phyloP scores from a whole-genome alignment of 2,888 invertebrate genomes.

The Tuberolachnus salignus region DNA sequence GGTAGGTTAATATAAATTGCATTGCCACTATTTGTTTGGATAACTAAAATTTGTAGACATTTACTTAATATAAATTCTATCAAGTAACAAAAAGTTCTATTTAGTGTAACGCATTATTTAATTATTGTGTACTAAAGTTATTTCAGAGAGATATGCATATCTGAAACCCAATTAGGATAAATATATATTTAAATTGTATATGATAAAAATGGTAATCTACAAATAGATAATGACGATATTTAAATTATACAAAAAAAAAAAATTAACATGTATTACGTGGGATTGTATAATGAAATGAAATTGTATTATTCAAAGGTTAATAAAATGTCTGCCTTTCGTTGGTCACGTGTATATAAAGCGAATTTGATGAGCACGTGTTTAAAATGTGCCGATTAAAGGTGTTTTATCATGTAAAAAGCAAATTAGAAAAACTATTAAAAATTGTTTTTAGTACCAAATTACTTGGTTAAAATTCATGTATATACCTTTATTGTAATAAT shows the following conservation, averaged over 20 bases:
- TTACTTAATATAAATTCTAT: no score
- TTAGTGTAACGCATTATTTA: background rate
- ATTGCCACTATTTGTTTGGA: no score
- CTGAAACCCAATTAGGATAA: no score
- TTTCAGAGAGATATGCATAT: no score
- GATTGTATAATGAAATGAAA: conserved; percentile 19
- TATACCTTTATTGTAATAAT: background rate
- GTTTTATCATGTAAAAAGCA: conserved; percentile 7
- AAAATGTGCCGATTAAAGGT: conserved; percentile 29
- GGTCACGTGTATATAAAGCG: conserved; percentile 27
- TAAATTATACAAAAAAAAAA: background rate
- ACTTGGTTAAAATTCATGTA: background rate
- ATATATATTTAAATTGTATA: no score
- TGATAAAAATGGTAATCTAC: no score
- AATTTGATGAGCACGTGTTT: conserved; percentile 22
- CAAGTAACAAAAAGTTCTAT: no score
- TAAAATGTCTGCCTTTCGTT: conserved; percentile 2
- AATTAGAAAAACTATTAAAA: conserved; percentile 10
- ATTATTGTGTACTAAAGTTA: background rate
- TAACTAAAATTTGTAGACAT: no score
- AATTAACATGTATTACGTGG: background rate
- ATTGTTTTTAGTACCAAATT: conserved; percentile 13
- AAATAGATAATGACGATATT: background rate
- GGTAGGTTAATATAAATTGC: no score
- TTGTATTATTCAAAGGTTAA: conserved; percentile 5